Conservation (phyloP, 1,140 invertebrate species). For the Tetramorium parvispinum region DNA sequence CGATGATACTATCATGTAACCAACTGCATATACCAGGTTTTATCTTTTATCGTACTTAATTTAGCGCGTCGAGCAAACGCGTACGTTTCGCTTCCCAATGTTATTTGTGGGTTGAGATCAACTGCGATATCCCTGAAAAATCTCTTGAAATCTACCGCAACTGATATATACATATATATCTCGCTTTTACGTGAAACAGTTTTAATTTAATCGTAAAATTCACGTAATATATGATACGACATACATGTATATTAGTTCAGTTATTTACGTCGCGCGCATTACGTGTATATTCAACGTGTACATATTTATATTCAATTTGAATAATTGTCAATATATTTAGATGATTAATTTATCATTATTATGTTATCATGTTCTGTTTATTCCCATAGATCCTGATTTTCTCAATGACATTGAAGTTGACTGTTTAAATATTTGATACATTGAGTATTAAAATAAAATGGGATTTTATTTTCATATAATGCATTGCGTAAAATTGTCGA, state of each 20-base stretch:
- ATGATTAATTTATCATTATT: not conserved
- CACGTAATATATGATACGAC: no score
- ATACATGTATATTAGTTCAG: not conserved
- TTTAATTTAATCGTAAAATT: constrained; percentile 11
- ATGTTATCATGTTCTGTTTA: not conserved
- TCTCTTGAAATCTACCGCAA: not conserved
- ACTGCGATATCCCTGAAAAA: not conserved
- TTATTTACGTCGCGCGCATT: constrained; percentile 3
- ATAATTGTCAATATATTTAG: not conserved
- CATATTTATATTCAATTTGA: constrained; percentile 1
- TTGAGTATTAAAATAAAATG: not conserved
- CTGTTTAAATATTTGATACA: not conserved
- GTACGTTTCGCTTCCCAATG: constrained; percentile 31
- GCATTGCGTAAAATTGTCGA: not conserved
- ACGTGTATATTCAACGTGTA: no score
- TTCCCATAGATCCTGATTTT: not conserved
- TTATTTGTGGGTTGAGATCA: not conserved
- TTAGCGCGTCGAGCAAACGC: constrained; percentile 24
- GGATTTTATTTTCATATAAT: not conserved
- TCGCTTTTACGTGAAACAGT: not conserved
- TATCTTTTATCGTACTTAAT: constrained; percentile 56
- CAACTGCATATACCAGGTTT: constrained; percentile 13
- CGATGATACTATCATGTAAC: constrained; percentile 36
- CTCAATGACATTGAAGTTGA: not conserved
- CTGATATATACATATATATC: not conserved